Conservation (phyloP, 2,797 vertebrate genomes). For the Sphenopsis melanotis region DNA sequence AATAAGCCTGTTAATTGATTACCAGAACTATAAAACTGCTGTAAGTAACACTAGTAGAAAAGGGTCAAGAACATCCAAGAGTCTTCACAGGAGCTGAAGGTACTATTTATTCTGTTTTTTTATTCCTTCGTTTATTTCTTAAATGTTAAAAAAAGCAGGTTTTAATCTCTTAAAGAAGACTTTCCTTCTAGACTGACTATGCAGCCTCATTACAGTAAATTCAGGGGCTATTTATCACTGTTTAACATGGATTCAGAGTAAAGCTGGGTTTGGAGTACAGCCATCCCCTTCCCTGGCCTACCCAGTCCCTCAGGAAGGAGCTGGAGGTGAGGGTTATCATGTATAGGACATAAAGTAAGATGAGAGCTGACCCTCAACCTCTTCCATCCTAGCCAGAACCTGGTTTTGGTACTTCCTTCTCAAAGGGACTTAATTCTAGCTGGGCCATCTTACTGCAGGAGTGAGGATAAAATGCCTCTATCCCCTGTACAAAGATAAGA, state of each 20-base stretch:
- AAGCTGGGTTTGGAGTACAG: fast-evolving
- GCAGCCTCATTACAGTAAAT: fast-evolving
- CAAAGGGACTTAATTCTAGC: neutral
- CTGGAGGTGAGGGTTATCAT: fast-evolving
- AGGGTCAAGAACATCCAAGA: fast-evolving
- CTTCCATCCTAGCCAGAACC: neutral
- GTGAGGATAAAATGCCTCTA: fast-evolving
- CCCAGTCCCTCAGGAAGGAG: neutral
- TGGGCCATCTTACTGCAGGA: neutral
- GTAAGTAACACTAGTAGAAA: fast-evolving
- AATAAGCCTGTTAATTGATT: neutral
- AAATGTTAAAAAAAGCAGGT: fast-evolving
- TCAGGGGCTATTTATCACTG: fast-evolving
- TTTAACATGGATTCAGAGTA: fast-evolving
- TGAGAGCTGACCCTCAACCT: neutral
- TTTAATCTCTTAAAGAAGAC: fast-evolving
- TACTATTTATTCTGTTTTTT: fast-evolving
- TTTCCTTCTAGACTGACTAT: fast-evolving
- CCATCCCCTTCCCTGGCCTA: fast-evolving
- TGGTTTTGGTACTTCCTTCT: neutral
- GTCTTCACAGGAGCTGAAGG: fast-evolving
- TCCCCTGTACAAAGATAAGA: neutral
- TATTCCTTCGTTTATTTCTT: neutral
- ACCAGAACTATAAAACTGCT: neutral
- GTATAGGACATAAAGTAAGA: fast-evolving